Base-by-base conservation (phyloP, 2,888 invertebrate species). In the Apotomis capreana region DNA sequence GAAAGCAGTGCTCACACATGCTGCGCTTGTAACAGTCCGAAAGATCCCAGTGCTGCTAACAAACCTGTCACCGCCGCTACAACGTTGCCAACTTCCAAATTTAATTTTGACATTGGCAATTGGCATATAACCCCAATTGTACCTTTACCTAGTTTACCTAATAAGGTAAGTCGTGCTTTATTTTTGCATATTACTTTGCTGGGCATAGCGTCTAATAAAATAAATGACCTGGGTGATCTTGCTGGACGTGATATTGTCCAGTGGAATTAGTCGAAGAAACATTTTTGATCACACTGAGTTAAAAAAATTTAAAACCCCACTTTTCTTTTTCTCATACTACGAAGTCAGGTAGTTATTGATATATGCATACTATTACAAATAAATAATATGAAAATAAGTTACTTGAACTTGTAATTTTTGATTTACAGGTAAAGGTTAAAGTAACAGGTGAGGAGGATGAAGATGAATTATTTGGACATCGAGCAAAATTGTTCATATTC, bases 381-480 rank as follows among this genome's bases (percentile, higher is more conserved):
- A 26, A 26, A 26, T 26, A 26, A 26, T 40, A 40, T 6, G n/a
- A 40, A 6, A 49, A 49, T 49, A 49, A 8, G 8, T 10, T 3
- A 49, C 9, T 49, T 49, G 12, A 4, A 40, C 65, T 46, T 68
- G 51, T 26, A 36, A 63, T 54, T 36, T 61, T 69, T 64, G 44
- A 13, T 57, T 84, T 85, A 69, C 76, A 95, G 95, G 94, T 98
- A 71, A 96, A 96, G 73, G 96, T 97, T n/a, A n/a, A n/a, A 0
- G 95, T 96, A 80, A 98, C 98, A 26, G 98, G 97, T 0, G 97
- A 97, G 87, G 97, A 97, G 84, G 94, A 96, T 76, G 97, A 97
- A 84, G 94, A 94, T 8, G 92, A 96, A 52, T 86, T 98, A 52
- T 98, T 97, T 86, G 94, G 95, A 68, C 97, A 98, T 78, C 94